Evolutionary conservation across 2,113 vertebrate species (phyloP).

Genomic region (Oncorhynchus clarkii): DNA sequence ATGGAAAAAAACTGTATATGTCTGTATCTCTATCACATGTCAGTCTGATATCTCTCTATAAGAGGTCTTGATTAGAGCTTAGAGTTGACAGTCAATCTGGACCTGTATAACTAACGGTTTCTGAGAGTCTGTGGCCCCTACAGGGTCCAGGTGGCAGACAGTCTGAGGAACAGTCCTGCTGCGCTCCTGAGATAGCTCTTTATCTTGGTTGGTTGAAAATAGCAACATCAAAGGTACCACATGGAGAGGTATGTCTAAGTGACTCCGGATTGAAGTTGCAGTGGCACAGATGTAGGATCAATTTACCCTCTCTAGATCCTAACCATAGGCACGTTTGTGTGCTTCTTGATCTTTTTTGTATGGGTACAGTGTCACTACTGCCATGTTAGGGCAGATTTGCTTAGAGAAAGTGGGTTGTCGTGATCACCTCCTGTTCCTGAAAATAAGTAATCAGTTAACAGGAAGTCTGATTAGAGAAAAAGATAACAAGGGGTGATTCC

Average conservation of each 20-base stretch:
- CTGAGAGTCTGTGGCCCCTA: slow-evolving; percentile 45
- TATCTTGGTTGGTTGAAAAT: slow-evolving; percentile 52
- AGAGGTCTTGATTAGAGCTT: slow-evolving; percentile 16
- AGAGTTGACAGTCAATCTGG: slow-evolving; percentile 53
- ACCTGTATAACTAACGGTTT: slow-evolving; percentile 40
- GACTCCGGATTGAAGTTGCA: background rate
- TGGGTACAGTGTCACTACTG: too few relatives aligned
- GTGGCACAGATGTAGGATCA: background rate
- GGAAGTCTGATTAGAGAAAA: background rate
- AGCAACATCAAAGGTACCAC: slow-evolving; percentile 38
- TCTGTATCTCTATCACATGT: slow-evolving; percentile 28
- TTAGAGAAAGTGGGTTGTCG: background rate
- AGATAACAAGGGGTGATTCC: background rate
- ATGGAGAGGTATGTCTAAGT: background rate
- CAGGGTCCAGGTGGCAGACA: slow-evolving; percentile 50
- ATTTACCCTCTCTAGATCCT: too few relatives aligned
- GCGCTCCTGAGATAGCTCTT: slow-evolving; percentile 53
- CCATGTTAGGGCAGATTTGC: background rate
- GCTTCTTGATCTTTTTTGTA: too few relatives aligned
- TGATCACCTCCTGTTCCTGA: background rate
- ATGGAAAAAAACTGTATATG: too few relatives aligned
- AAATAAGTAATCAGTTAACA: background rate
- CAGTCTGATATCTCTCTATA: slow-evolving; percentile 3
- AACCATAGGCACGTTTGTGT: too few relatives aligned
- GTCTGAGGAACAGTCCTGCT: slow-evolving; percentile 41